phyloP scores from a whole-genome alignment of 2,113 vertebrate genomes.

The Percopsis transmontana region DNA sequence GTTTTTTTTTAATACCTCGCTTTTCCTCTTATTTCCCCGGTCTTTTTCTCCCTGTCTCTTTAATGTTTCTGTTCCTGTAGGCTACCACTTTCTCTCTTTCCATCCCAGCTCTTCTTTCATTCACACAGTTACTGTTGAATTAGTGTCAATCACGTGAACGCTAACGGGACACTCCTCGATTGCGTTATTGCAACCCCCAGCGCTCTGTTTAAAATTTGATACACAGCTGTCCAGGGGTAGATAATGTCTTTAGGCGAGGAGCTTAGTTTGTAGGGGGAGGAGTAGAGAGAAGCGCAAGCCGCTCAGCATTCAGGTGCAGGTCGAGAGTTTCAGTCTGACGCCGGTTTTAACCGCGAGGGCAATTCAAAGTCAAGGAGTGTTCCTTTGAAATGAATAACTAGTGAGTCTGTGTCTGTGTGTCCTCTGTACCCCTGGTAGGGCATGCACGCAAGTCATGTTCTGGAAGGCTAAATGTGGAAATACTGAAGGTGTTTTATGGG shows the following conservation, averaged over 20 bases:
- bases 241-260: neutral
- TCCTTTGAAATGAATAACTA: too few species aligned
- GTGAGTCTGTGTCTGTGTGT: neutral
- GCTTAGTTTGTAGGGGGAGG: neutral
- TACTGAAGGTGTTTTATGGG: conserved; percentile 23
- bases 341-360: too few species aligned
- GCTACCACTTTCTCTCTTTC: neutral
- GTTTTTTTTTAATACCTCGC: neutral
- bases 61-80: neutral
- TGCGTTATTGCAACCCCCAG: too few species aligned
- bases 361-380: too few species aligned
- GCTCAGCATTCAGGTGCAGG: too few species aligned
- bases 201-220: too few species aligned
- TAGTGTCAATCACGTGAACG: too few species aligned
- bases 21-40: neutral
- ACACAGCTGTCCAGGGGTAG: too few species aligned
- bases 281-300: neutral
- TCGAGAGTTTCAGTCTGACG: too few species aligned
- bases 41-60: neutral
- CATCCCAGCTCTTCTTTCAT: neutral
- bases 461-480: conserved; percentile 29
- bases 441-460: conserved; percentile 28
- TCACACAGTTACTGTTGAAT: conserved; percentile 2
- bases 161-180: too few species aligned
- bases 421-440: conserved; percentile 7